Percentiles rank a stretch among this genome's conserved stretches.
Conservation (phyloP, 2,113 vertebrate genomes). For the Ceyx melanurus region DNA sequence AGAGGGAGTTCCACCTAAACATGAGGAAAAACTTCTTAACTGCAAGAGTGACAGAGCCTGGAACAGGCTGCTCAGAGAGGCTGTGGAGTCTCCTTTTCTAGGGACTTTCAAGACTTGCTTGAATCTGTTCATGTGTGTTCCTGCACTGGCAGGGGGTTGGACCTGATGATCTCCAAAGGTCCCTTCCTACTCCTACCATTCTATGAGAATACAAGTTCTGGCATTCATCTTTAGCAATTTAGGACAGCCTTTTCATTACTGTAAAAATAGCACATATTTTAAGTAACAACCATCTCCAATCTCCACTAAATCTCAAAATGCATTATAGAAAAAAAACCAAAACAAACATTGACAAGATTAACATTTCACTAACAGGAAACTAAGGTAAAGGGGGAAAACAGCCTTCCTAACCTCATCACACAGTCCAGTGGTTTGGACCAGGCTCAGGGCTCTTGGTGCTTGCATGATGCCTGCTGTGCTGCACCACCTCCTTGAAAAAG, state of each 20-base stretch:
- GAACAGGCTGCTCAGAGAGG: too few relatives aligned
- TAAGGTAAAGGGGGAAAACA: not conserved
- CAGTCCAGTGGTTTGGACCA: not conserved
- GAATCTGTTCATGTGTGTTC: too few relatives aligned
- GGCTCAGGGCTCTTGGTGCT: not conserved
- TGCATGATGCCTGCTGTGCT: not conserved
- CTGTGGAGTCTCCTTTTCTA: too few relatives aligned
- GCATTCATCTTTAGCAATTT: not conserved
- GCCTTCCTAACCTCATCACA: not conserved
- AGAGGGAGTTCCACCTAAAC: too few relatives aligned
- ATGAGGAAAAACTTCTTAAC: too few relatives aligned
- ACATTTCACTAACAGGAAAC: not conserved
- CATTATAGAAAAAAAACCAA: not conserved
- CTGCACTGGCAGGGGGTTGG: too few relatives aligned
- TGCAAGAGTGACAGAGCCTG: too few relatives aligned
- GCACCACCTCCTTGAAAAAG: not conserved
- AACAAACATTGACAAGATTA: not conserved
- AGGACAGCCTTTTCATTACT: not conserved
- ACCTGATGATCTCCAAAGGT: too few relatives aligned
- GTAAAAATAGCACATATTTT: not conserved
- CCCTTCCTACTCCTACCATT: too few relatives aligned
- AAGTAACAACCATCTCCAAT: not conserved
- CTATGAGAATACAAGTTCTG: not conserved
- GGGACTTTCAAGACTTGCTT: too few relatives aligned
- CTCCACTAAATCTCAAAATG: not conserved